Conservation (phyloP, 2,113 vertebrate genomes). For the Plestiodon gilberti region DNA sequence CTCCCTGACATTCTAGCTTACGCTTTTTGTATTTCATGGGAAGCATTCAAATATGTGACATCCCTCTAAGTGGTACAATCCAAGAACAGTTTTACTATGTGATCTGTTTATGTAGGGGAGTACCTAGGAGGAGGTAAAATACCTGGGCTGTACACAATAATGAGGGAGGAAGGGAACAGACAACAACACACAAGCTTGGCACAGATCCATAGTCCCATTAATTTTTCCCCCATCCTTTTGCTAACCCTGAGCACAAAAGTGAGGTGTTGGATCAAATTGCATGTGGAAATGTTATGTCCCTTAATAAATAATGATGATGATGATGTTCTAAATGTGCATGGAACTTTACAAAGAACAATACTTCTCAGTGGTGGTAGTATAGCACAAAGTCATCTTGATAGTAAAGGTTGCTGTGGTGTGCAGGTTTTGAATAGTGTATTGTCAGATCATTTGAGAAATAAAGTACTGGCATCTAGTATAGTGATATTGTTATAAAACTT, state of each 20-base stretch:
- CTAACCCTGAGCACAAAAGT: neutral
- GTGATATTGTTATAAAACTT: neutral
- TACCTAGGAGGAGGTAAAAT: neutral
- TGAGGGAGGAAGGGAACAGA: neutral
- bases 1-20: neutral
- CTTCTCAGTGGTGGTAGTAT: neutral
- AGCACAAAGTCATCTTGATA: no score
- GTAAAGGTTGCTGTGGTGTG: no score
- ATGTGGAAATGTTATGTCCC: neutral
- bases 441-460: neutral
- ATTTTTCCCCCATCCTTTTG: neutral
- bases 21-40: neutral
- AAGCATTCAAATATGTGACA: neutral
- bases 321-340: neutral
- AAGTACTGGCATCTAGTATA: neutral
- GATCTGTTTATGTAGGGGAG: neutral
- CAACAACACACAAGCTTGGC: neutral
- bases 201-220: neutral
- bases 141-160: no score
- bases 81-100: neutral
- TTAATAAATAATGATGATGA: no score
- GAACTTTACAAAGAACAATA: no score
- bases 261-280: neutral
- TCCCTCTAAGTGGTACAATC: no score
- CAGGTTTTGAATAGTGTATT: neutral